A percentile compares a stretch with the other conserved stretches of the same genome.
These are phyloP conservation scores for Drosophila algonquin DNA, from an alignment of 2,888 invertebrate species.

Conservation along the genomic window DNA sequence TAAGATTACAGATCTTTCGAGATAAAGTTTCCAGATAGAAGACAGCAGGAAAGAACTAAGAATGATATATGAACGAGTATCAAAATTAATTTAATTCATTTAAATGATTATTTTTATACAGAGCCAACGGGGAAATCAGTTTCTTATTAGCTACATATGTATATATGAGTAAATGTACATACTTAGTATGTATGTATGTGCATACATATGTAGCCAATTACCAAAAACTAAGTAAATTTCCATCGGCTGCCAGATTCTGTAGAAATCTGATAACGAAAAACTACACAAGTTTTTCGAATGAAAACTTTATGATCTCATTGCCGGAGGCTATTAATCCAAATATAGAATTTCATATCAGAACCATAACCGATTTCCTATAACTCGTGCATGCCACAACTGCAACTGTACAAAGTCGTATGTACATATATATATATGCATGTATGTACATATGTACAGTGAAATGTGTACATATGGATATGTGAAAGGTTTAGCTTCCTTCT, in stretches of 20 bases:
- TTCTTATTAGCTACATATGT: no score
- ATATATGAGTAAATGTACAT: no score
- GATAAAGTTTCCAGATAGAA: conserved; percentile 11
- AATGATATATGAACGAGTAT: no score
- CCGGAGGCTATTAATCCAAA: neutral
- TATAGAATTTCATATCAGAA: conserved; percentile 18
- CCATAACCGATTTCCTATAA: conserved; percentile 19
- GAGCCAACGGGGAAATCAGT: no score
- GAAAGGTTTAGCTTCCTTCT: no score
- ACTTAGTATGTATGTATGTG: no score
- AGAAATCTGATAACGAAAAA: conserved; percentile 5
- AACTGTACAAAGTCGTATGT: no score
- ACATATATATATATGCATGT: no score
- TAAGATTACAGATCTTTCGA: conserved; percentile 28
- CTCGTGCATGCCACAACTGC: conserved; percentile 6
- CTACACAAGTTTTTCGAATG: conserved; percentile 1
- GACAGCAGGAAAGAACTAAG: neutral
- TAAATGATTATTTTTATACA: no score
- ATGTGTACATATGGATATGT: neutral
- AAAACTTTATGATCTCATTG: conserved; percentile 21
- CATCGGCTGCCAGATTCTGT: neutral
- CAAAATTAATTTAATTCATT: no score
- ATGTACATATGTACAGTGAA: neutral
- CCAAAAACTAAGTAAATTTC: no score
- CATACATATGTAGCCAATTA: no score